Conservation (phyloP, 2,888 invertebrate genomes). For the Trimorus sp. region DNA sequence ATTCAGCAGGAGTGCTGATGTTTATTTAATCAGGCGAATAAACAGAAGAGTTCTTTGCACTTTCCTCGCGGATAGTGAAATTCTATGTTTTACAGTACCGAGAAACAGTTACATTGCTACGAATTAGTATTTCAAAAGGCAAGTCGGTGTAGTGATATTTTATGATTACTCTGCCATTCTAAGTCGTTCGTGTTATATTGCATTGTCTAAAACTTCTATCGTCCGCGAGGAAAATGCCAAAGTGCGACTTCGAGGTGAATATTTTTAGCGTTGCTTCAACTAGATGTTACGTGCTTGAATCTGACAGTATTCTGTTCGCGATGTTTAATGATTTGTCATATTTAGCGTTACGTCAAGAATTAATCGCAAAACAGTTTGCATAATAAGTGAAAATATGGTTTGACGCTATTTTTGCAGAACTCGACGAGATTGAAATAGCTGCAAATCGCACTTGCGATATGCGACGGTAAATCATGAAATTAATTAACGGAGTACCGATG, state of each 20-base stretch:
- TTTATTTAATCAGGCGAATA: constrained; percentile 39
- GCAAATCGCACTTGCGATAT: constrained; percentile 3
- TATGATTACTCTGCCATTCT: constrained; percentile 13
- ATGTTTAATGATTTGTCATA: constrained; percentile 35
- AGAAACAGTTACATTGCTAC: constrained; percentile 24
- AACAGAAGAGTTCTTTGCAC: constrained; percentile 26
- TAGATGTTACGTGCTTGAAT: constrained; percentile 21
- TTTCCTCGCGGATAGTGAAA: constrained; percentile 26
- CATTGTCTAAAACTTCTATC: constrained; percentile 9
- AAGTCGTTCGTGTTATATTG: not conserved
- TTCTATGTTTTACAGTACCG: constrained; percentile 21
- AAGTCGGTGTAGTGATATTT: constrained; percentile 6
- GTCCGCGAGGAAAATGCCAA: not conserved
- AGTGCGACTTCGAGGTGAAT: constrained; percentile 23
- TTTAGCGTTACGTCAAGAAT: constrained; percentile 26
- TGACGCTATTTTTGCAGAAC: constrained; percentile 18
- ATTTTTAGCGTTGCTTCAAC: constrained; percentile 19
- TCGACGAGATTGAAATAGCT: constrained; percentile 20
- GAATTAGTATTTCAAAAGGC: constrained; percentile 32
- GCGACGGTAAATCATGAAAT: constrained; percentile 37
- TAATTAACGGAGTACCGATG: constrained; percentile 24
- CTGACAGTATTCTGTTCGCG: not conserved
- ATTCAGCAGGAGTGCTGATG: constrained; percentile 37
- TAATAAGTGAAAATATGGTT: constrained; percentile 11
- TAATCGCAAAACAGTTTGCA: constrained; percentile 24